These are phyloP conservation scores for Arnoldichthys spilopterus DNA, from an alignment of 2,797 vertebrate species.

Conservation along the genomic window DNA sequence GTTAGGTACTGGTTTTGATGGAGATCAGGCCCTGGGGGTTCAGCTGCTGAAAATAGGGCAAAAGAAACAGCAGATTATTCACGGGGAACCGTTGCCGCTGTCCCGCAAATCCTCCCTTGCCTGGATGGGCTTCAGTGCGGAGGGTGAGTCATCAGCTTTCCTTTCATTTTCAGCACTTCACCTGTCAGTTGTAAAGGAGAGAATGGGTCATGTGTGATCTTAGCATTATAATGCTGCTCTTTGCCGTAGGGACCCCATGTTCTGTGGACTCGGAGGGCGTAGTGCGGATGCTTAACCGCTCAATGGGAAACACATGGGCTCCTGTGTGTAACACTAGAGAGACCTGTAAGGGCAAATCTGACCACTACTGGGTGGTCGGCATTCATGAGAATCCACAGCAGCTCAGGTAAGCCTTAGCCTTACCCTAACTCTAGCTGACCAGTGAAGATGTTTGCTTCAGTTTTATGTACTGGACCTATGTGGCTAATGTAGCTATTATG, in stretches of 20 bases:
- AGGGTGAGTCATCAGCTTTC: conserved; percentile 80
- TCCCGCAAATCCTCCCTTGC: conserved; percentile 82
- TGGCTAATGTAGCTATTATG: too few relatives aligned
- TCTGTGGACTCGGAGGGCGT: conserved; percentile 88
- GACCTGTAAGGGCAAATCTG: conserved; percentile 91
- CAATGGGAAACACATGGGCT: conserved; percentile 88
- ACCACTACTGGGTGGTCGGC: conserved; percentile 95
- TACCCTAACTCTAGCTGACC: too few relatives aligned
- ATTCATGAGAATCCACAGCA: conserved; percentile 94
- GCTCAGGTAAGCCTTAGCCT: conserved; percentile 88
- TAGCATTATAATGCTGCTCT: background rate
- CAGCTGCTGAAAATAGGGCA: conserved; percentile 87
- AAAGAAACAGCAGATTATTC: conserved; percentile 81
- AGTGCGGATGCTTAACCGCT: conserved; percentile 89
- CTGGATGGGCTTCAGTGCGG: conserved; percentile 93
- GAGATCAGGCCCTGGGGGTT: conserved; percentile 90
- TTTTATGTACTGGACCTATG: too few relatives aligned
- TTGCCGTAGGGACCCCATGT: conserved; percentile 85
- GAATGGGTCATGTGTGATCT: background rate
- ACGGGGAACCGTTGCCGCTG: conserved; percentile 86
- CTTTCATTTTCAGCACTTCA: background rate
- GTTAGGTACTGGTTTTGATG: conserved; percentile 87
- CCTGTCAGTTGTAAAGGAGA: background rate
- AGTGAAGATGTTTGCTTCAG: too few relatives aligned
- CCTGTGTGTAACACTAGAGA: conserved; percentile 90